Conservation (phyloP, 1,140 invertebrate genomes). For the Hycleus cichorii region DNA sequence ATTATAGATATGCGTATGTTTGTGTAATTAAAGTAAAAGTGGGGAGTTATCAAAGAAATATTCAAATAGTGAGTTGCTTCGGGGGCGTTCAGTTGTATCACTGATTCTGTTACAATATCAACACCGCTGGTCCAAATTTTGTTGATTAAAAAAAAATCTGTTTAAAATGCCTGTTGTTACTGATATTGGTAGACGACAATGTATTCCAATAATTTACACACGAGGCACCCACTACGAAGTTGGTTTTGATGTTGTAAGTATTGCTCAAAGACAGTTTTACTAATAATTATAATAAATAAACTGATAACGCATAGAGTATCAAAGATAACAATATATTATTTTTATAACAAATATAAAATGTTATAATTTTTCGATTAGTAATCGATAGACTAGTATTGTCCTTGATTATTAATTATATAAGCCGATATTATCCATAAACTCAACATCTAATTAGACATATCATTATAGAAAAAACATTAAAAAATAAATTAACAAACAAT, state of each 20-base stretch:
- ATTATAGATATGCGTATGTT: no score
- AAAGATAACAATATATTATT: not conserved
- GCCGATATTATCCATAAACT: not conserved
- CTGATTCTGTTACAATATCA: no score
- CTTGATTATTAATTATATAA: not conserved
- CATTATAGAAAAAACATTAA: not conserved
- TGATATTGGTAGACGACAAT: conserved; percentile 51
- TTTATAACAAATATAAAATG: no score
- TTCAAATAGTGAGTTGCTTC: no score
- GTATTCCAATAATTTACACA: conserved; percentile 68
- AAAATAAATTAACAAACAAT: not conserved
- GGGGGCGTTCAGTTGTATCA: no score
- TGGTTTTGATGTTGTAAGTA: conserved; percentile 74
- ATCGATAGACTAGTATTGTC: no score
- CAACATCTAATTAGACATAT: not conserved
- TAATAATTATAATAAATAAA: not conserved
- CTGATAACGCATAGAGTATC: not conserved
- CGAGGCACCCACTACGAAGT: conserved; percentile 77
- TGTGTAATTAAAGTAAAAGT: no score
- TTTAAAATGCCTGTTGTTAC: conserved; percentile 30
- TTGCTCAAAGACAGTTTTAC: not conserved
- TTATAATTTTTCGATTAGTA: no score
- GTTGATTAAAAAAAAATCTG: no score
- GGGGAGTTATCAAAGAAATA: no score
- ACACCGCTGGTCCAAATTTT: no score